These are phyloP conservation scores for Brachionus manjavacas DNA, from an alignment of 1,140 invertebrate genomes.

Conservation along the genomic window DNA sequence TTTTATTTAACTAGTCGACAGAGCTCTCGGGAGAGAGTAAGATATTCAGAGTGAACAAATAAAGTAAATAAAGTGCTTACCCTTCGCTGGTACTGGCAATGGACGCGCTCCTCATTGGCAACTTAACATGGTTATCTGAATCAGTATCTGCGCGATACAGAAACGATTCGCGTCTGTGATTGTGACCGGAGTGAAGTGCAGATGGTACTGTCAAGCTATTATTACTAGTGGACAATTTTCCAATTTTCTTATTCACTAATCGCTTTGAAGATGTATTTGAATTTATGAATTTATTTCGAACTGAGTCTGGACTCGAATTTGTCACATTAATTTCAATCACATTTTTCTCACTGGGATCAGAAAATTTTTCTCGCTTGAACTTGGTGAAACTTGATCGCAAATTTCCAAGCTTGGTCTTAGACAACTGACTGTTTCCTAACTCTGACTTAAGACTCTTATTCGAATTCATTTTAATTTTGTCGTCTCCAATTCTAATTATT, in stretches of 20 bases:
- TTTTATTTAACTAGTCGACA: not conserved
- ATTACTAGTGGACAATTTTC: not conserved
- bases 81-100: slow-evolving; percentile 10
- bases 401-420: not conserved
- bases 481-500: not conserved
- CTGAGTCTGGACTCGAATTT: not conserved
- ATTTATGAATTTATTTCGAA: not conserved
- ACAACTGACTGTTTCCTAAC: not conserved
- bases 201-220: not conserved
- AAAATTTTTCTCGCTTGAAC: not conserved
- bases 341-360: not conserved
- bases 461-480: not conserved
- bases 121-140: slow-evolving; percentile 5
- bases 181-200: not conserved
- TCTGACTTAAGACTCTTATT: not conserved
- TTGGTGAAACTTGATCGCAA: not conserved
- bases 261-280: not conserved
- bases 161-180: slow-evolving; percentile 18
- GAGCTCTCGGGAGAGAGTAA: not conserved
- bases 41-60: not conserved
- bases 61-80: not conserved
- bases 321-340: not conserved
- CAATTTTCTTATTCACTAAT: not conserved
- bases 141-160: not conserved
- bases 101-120: slow-evolving; percentile 24